phyloP scores from a whole-genome alignment of 2,113 vertebrate genomes.

The Xiphias gladius region DNA sequence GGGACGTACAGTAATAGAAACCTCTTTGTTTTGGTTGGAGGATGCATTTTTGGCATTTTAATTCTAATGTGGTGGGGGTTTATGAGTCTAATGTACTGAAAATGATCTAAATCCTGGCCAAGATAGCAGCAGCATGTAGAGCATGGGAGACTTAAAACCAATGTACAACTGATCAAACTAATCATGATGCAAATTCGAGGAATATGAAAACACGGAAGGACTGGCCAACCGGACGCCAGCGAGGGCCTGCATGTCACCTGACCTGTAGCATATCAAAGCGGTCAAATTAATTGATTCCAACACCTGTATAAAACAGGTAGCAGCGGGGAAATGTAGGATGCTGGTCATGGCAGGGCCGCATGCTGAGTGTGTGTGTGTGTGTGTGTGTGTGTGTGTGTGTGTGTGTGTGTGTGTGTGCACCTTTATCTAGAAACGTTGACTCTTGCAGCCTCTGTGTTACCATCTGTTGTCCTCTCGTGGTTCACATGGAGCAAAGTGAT shows the following conservation, averaged over 20 bases:
- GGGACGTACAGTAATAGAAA: not conserved
- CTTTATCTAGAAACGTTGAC: not conserved
- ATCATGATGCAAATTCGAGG: too few species aligned
- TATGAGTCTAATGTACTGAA: not conserved
- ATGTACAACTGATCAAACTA: too few species aligned
- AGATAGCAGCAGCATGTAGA: not conserved
- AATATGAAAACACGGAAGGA: too few species aligned
- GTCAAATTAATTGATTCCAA: not conserved
- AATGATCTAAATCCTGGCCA: not conserved
- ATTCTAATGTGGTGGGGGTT: too few species aligned
- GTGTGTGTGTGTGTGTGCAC: not conserved
- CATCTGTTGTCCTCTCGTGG: not conserved
- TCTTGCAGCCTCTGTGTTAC: not conserved
- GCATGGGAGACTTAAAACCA: too few species aligned
- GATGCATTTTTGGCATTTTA: not conserved
- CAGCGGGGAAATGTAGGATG: fast-evolving
- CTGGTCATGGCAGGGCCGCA: not conserved
- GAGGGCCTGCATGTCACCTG: not conserved
- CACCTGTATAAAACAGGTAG: slow-evolving; percentile 30
- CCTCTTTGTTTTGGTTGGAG: not conserved
- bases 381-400: too few species aligned
- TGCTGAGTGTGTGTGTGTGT: not conserved
- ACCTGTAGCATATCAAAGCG: not conserved
- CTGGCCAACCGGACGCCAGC: not conserved
- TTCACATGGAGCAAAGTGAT: not conserved